Base-by-base conservation (phyloP, 2,113 vertebrate species). In the Garra rufa region DNA sequence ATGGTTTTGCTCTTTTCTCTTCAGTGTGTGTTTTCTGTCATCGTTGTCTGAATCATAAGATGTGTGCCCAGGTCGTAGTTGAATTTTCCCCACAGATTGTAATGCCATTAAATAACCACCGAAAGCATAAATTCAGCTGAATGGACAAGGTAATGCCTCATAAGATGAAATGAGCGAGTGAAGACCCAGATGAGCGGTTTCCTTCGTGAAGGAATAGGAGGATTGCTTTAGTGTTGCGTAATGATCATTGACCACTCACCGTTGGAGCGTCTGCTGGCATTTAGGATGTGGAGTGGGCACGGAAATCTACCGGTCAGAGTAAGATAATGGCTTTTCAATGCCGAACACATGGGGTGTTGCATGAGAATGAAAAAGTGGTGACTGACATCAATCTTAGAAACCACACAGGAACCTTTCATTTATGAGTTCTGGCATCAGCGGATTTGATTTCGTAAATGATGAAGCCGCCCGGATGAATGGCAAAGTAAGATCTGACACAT, bases 241-340 rank as follows among this genome's bases (percentile, higher is more conserved):
- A 85, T 73, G 79, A 21, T 6, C 8, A 46, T n/a, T 11, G 59
- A 80, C 24, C 65, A 24, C 50, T 70, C 38, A n/a, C 34, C n/a
- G 28, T 59, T 46, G 3, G 41, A 86, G 34, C 17, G 59, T 44
- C 75, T 74, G 14, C 44, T 85, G 73, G 55, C 85, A 85, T 78
- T 15, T 52, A n/a, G 24, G 4, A 59, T 11, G 17, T 69, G 26
- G n/a, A 26, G 63, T 30, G 59, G 80, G 83, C 55, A 65, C 28
- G 4, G 8, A 61, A 59, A 24, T 43, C 76, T 59, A 59, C 57
- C 43, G 0, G 50, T 44, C 52, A 83, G 85, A 81, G 48, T 30
- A 61, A 61, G 63, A 59, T 74, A 77, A 86, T 86, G 69, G 17
- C 65, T 88, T 87, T 78, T 79, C 55, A 79, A 44, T 78, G 76